Evolutionary conservation across 2,888 invertebrate species (phyloP).

Genomic region (Gibbula magus): DNA sequence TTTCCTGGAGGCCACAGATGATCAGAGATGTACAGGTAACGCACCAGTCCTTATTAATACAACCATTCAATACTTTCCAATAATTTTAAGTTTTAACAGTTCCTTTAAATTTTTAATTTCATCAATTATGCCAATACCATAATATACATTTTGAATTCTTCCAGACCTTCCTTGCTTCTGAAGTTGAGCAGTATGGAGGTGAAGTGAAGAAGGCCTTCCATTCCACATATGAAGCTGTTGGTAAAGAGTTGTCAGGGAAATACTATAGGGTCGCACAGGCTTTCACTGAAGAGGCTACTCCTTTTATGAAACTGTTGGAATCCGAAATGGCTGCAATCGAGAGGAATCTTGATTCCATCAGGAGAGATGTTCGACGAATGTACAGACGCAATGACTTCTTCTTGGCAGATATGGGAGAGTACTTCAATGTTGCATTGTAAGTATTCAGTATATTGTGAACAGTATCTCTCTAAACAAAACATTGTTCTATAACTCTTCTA

Average conservation of each 20-base stretch:
- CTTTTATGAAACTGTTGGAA: conserved; percentile 27
- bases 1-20: conserved; percentile 61
- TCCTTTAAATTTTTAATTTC: not conserved
- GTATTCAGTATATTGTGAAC: not conserved
- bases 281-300: conserved; percentile 43
- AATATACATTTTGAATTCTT: not conserved
- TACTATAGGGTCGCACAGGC: conserved; percentile 34
- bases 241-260: conserved; percentile 49
- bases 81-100: no score
- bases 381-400: conserved; percentile 57
- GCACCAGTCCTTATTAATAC: no score
- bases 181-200: conserved; percentile 37
- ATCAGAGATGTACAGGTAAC: conserved; percentile 51
- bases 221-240: conserved; percentile 31
- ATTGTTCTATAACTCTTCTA: no score
- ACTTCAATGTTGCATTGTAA: conserved; percentile 1
- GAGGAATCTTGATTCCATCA: conserved; percentile 46
- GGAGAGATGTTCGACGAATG: conserved; percentile 50
- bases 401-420: conserved; percentile 52
- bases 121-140: not conserved
- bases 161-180: conserved; percentile 34
- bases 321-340: conserved; percentile 41
- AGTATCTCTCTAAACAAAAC: no score
- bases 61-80: no score
- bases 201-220: conserved; percentile 30